phyloP scores from a whole-genome alignment of 2,888 invertebrate genomes.

The Itoplectis maculator region DNA sequence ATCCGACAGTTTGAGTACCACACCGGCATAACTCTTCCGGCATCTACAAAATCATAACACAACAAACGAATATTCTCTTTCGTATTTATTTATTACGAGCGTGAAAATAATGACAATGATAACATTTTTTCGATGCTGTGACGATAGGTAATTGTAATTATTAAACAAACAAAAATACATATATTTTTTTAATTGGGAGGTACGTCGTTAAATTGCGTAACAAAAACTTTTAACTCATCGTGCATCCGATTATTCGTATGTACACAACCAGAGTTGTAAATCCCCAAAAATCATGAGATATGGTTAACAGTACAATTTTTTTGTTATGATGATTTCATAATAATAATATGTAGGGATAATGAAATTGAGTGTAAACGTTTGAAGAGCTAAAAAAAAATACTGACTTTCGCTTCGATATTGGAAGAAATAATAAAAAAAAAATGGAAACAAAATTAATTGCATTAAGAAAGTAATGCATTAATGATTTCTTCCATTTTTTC shows the following conservation, averaged over 20 bases:
- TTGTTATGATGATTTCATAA: too few relatives aligned
- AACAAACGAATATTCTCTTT: conserved; percentile 25
- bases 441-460: too few relatives aligned
- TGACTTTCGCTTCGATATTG: too few relatives aligned
- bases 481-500: too few relatives aligned
- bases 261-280: too few relatives aligned
- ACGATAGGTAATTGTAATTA: conserved; percentile 62
- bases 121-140: conserved; percentile 51
- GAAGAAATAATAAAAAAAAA: too few relatives aligned
- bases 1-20: conserved; percentile 12
- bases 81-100: conserved; percentile 54
- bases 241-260: conserved; percentile 27
- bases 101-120: conserved; percentile 54
- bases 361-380: too few relatives aligned
- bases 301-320: too few relatives aligned
- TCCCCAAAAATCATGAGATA: too few relatives aligned
- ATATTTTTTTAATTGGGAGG: conserved; percentile 65
- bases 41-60: conserved; percentile 16
- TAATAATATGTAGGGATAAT: too few relatives aligned
- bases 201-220: conserved; percentile 49
- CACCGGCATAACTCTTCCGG: conserved; percentile 3
- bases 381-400: too few relatives aligned
- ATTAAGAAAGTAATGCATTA: too few relatives aligned
- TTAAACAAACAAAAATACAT: conserved; percentile 40
- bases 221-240: conserved; percentile 44